phyloP scores from a whole-genome alignment of 2,888 invertebrate genomes.

The Agapostemon virescens region DNA sequence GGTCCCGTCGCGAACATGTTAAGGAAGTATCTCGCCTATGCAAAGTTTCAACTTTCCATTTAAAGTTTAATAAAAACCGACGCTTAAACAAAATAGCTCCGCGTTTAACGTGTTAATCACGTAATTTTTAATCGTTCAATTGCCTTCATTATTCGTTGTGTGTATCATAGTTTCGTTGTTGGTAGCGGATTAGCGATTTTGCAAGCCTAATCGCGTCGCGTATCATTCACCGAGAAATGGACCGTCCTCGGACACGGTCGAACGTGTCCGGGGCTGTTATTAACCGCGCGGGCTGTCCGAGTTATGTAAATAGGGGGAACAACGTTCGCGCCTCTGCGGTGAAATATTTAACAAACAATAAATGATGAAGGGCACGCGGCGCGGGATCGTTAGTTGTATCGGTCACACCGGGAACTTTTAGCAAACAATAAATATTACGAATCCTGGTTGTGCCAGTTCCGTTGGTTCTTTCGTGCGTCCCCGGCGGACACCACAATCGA shows the following conservation, averaged over 20 bases:
- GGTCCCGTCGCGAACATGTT: no score
- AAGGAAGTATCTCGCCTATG: no score
- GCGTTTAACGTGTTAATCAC: no score
- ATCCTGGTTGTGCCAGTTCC: slow-evolving; percentile 15
- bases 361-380: slow-evolving; percentile 14
- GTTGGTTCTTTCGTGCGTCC: slow-evolving; percentile 22
- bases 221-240: not conserved
- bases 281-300: not conserved
- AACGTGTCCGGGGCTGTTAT: not conserved
- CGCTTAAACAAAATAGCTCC: no score
- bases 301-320: not conserved
- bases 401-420: slow-evolving; percentile 42
- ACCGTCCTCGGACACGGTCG: not conserved
- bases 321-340: slow-evolving; percentile 15
- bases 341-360: slow-evolving; percentile 44
- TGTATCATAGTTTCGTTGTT: not conserved
- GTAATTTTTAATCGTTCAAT: no score
- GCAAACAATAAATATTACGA: slow-evolving; percentile 24
- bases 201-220: not conserved
- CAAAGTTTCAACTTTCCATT: no score
- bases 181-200: not conserved
- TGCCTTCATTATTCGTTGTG: no score
- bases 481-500: slow-evolving; percentile 54
- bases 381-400: slow-evolving; percentile 34
- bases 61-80: no score